A percentile compares a stretch with the other conserved stretches of the same genome.
phyloP scores from a whole-genome alignment of 2,888 invertebrate genomes.

The Anthophora plumipes region DNA sequence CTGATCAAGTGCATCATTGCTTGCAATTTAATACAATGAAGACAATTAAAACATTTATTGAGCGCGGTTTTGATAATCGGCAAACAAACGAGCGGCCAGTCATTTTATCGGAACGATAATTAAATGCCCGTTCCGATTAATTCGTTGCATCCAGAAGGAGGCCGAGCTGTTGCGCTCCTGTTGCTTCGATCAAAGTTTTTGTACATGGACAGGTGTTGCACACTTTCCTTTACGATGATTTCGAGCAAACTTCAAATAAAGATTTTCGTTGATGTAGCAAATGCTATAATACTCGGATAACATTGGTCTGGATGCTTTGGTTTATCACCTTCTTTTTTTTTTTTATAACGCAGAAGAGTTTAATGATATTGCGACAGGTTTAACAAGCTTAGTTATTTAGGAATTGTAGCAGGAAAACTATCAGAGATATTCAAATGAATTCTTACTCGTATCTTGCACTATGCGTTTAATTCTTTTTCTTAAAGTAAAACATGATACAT shows the following conservation, averaged over 20 bases:
- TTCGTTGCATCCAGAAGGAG: constrained; percentile 35
- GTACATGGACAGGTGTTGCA: no score
- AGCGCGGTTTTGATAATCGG: constrained; percentile 67
- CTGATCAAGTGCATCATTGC: constrained; percentile 68
- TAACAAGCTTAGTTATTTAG: no score
- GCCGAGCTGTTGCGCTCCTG: constrained; percentile 33
- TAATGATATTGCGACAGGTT: no score
- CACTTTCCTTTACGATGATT: background rate
- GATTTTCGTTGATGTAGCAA: background rate
- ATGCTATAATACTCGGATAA: background rate
- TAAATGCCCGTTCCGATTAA: constrained; percentile 52
- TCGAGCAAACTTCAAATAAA: background rate
- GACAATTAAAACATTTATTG: constrained; percentile 71
- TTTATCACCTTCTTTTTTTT: no score
- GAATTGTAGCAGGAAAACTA: no score
- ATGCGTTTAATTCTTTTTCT: no score
- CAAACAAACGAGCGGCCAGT: constrained; percentile 65
- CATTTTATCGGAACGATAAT: constrained; percentile 62
- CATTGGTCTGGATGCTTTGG: background rate
- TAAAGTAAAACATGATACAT: no score
- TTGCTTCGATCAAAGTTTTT: constrained; percentile 21
- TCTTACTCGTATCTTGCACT: no score
- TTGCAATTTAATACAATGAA: constrained; percentile 71
- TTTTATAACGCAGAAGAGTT: no score
- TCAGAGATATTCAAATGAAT: no score